Percentiles rank a stretch among this genome's conserved stretches.
Conservation (phyloP, 2,113 vertebrate species). For the Nematolebias whitei region DNA sequence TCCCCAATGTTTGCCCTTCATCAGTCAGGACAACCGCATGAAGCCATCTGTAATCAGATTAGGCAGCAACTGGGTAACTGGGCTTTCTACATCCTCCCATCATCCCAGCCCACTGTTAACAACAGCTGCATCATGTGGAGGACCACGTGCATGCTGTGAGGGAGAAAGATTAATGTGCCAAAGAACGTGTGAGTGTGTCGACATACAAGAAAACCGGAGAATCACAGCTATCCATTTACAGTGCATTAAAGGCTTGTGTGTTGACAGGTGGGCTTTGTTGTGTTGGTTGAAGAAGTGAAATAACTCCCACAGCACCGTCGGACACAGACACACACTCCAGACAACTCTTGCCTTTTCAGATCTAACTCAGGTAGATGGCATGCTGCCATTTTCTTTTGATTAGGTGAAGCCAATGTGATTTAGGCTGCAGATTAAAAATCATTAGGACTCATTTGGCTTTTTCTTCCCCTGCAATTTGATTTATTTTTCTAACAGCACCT, state of each 20-base stretch:
- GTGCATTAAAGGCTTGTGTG: conserved; percentile 30
- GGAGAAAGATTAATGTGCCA: conserved; percentile 49
- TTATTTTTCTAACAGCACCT: background rate
- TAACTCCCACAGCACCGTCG: background rate
- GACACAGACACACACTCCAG: conserved; percentile 19
- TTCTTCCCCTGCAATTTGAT: background rate
- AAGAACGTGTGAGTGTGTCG: conserved; percentile 12
- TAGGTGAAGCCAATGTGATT: background rate
- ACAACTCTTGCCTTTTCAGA: background rate
- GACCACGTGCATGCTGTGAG: conserved; percentile 53
- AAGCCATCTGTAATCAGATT: conserved; percentile 73
- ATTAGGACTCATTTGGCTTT: background rate
- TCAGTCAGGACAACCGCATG: conserved; percentile 41
- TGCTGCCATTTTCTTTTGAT: conserved; percentile 8
- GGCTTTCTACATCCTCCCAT: conserved; percentile 54
- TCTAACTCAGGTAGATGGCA: conserved; percentile 4
- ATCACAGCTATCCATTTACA: conserved; percentile 25
- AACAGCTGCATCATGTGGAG: conserved; percentile 68
- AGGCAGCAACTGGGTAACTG: conserved; percentile 62
- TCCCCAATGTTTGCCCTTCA: conserved; percentile 40
- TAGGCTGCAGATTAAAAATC: background rate
- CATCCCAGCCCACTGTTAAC: conserved; percentile 47
- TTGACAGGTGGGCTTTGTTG: conserved; percentile 1
- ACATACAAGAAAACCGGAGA: conserved; percentile 1
- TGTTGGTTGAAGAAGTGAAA: conserved; percentile 10